Evolutionary conservation across 2,888 invertebrate genomes (phyloP), one percentile per base, ranked within the genome.

Genomic region (Corythucha ciliata): DNA sequence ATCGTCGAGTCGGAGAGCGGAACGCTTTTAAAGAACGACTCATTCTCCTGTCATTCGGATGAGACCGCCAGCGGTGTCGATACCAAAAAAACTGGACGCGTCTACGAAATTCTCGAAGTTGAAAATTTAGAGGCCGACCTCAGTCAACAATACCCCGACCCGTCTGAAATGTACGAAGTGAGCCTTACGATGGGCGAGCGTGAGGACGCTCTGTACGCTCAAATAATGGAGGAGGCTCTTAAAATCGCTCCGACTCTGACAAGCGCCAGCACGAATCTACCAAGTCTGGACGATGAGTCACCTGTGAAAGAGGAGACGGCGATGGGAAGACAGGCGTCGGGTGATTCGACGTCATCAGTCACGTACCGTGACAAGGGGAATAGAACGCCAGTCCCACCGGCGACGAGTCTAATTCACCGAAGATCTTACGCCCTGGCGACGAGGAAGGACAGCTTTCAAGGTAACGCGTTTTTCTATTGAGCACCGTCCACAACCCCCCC

Each of bases 141-240:
- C 5, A 49, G 26, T 18, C 22, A 22, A 33, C 36, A 37, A 14
- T 39, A 39, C 29, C 39, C 29, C 6, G 50, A 54, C 27, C 29
- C 40, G 21, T 16, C 33, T 18, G 50, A 50, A 16, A 24, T 27
- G 22, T n/a, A n/a, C n/a, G n/a, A n/a, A n/a, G 34, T 49, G 12
- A 32, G 27, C 4, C 45, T 52, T 27, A 54, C 51, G 18, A 22
- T 54, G 14, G 54, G 54, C 8, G 54, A 54, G 26, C 14, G 47
- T 12, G 59, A 59, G 21, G 59, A 59, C 57, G 54, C 52, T 37
- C 49, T 61, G 12, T 62, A 61, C 37, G 56, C 59, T 20, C 57
- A 59, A 45, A 62, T 61, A 32, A 62, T 62, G 62, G 57, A 59
- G 18, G 61, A 61, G 27, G 61, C 61, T 2, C 57, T 61, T 58